These are phyloP conservation scores for Drosophila macrospina DNA, from an alignment of 2,888 invertebrate species.

Conservation along the genomic window DNA sequence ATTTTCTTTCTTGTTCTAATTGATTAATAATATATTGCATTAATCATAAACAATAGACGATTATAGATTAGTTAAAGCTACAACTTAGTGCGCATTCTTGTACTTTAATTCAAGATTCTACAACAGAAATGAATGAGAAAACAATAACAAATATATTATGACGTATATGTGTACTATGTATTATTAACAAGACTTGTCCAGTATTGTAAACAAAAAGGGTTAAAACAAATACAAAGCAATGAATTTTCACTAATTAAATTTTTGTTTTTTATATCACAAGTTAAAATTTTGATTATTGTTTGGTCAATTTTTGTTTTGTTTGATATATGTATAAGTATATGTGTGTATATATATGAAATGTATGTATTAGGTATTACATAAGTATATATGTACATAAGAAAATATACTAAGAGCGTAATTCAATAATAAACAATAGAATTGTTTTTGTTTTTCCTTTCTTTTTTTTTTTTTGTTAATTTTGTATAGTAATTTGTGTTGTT, in stretches of 20 bases:
- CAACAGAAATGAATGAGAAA: constrained; percentile 52
- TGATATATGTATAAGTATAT: constrained; percentile 21
- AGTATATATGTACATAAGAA: constrained; percentile 71
- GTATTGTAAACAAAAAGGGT: constrained; percentile 22
- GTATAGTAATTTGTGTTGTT: constrained; percentile 37
- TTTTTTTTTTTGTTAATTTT: constrained; percentile 36
- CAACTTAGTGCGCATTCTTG: constrained; percentile 79
- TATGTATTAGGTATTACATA: constrained; percentile 47
- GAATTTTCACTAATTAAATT: constrained; percentile 62
- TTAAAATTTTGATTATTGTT: constrained; percentile 84
- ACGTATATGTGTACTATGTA: constrained; percentile 14
- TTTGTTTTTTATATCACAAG: constrained; percentile 80
- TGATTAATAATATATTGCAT: constrained; percentile 59
- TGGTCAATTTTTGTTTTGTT: constrained; percentile 73
- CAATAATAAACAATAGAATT: constrained; percentile 42
- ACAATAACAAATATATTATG: constrained; percentile 54
- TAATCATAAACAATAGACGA: constrained; percentile 55
- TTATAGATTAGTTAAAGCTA: constrained; percentile 74
- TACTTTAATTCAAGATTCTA: constrained; percentile 64
- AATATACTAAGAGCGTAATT: constrained; percentile 69
- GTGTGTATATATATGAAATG: constrained; percentile 43
- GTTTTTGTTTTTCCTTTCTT: background rate
- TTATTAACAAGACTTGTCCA: constrained; percentile 52
- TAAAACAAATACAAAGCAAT: constrained; percentile 57
- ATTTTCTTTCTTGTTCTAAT: constrained; percentile 25